Evolutionary conservation across 2,888 invertebrate species (phyloP).

Genomic region (Eristalis intricaria): DNA sequence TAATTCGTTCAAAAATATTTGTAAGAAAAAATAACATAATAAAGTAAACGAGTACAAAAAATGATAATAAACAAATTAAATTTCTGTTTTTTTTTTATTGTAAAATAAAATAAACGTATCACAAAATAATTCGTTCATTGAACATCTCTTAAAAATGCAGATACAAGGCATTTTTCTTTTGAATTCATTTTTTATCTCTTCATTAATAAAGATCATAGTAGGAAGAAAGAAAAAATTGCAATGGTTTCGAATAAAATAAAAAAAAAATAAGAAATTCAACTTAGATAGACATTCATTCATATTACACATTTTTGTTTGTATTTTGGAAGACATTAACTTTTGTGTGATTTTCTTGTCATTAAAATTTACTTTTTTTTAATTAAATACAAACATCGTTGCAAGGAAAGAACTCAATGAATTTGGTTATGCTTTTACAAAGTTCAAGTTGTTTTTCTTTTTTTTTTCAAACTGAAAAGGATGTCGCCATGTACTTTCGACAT

Average conservation of each 20-base stretch:
- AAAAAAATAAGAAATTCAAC: conserved; percentile 10
- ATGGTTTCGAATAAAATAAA: conserved; percentile 24
- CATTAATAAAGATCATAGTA: neutral
- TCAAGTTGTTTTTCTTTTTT: neutral
- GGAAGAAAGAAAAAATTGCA: conserved; percentile 28
- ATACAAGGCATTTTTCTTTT: conserved; percentile 6
- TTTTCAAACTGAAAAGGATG: neutral
- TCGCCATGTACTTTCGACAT: no score
- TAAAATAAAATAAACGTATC: conserved; percentile 52
- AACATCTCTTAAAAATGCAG: conserved; percentile 11
- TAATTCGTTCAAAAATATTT: conserved; percentile 34
- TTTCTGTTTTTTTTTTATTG: neutral
- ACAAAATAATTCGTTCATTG: conserved; percentile 49
- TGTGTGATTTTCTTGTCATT: conserved; percentile 61
- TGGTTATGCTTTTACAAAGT: conserved; percentile 62
- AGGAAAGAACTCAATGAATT: neutral
- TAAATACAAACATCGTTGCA: neutral
- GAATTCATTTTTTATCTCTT: conserved; percentile 4
- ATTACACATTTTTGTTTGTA: conserved; percentile 13
- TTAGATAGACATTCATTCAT: neutral
- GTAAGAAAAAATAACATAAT: conserved; percentile 11
- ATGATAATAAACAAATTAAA: no score
- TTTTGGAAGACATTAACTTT: conserved; percentile 65
- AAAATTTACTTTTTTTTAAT: neutral
- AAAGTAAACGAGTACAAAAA: conserved; percentile 6